Evolutionary conservation across 2,888 invertebrate genomes (phyloP), one percentile per base, ranked within the genome.

Genomic region (Miltochrista miniata): DNA sequence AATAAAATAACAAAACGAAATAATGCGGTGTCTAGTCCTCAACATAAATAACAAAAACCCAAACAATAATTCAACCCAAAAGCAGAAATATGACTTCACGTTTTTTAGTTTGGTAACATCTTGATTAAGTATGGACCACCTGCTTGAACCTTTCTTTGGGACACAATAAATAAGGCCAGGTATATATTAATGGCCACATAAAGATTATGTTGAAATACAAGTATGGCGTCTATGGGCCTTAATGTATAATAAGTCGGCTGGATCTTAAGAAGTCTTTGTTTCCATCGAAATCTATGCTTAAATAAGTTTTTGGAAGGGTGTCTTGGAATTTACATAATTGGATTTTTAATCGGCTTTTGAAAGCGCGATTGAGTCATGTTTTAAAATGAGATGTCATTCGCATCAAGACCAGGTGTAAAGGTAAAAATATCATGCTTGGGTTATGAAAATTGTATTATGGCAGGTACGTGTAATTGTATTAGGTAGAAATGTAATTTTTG

Each of bases 71-170:
- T 90, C 87, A 89, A 76, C 65, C 79, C 83, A 84, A 85, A 85
- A 86, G 87, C 79, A 77, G n/a, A 85, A 81, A 85, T 83, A 83
- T 85, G 76, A 82, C 76, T 78, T 68, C 75, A 74, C 61, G 76
- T 77, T 83, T 83, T 87, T 85, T 82, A 76, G 79, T 85, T 88
- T 90, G 83, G 90, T 89, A 88, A 91, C 90, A 81, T 90, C 91
- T 91, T 91, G 90, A 91, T 91, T 91, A 91, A 91, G 87, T 87
- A 79, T 77, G 83, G 91, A 90, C 91, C 91, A 91, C 91, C 91
- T 91, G 90, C 90, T 74, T 61, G 83, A 74, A 72, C 64, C 76
- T 70, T 82, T 74, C 81, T 83, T 82, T 70, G 81, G 82, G 79
- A 81, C 74, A 73, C 79, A 66, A 89, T 90, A 90, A 90, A 90